Evolutionary conservation across 2,113 vertebrate species (phyloP).

Genomic region (Romanogobio albipinnatus): DNA sequence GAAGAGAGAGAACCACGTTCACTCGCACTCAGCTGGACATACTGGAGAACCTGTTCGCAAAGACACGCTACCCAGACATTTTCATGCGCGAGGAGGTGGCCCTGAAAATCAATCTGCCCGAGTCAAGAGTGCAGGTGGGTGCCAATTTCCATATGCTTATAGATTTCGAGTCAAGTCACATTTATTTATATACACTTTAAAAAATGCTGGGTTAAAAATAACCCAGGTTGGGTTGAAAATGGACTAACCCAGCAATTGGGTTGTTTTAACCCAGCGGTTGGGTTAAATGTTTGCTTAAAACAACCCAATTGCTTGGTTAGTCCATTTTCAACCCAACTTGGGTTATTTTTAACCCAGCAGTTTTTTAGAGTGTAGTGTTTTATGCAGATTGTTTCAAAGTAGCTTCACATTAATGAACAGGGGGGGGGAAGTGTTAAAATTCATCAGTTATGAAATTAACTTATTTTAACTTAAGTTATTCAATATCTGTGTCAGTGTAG

Average conservation of each 20-base stretch:
- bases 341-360: no score
- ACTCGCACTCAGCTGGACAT: constrained; percentile 90
- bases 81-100: constrained; percentile 98
- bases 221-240: no score
- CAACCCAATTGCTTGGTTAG: no score
- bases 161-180: constrained; percentile 25
- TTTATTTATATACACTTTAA: background rate
- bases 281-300: no score
- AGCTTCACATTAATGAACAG: no score
- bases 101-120: constrained; percentile 95
- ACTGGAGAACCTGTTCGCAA: constrained; percentile 85
- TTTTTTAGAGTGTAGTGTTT: background rate
- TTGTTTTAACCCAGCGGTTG: no score
- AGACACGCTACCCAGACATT: constrained; percentile 93
- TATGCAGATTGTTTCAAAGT: background rate
- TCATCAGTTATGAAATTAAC: no score
- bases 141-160: background rate
- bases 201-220: no score
- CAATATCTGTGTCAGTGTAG: no score
- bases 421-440: background rate
- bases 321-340: no score
- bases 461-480: no score
- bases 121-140: constrained; percentile 93
- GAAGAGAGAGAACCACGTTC: constrained; percentile 91
- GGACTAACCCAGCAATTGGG: no score